phyloP scores from a whole-genome alignment of 2,888 invertebrate genomes.

The Glyphotaelius pellucidus region DNA sequence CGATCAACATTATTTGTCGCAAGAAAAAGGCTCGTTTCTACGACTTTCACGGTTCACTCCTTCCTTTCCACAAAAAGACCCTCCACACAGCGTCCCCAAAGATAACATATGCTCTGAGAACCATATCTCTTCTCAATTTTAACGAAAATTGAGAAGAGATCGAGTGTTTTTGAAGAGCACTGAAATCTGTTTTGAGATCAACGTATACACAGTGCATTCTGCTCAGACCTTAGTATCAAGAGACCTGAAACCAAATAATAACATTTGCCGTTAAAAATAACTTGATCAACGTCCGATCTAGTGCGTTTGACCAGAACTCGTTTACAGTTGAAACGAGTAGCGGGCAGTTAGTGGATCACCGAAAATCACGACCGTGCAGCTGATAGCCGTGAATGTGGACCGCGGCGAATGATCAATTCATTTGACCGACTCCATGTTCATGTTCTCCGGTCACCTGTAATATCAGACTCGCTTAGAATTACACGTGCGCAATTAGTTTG shows the following conservation, averaged over 20 bases:
- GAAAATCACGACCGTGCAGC: conserved; percentile 3
- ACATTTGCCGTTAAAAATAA: background rate
- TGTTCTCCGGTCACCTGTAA: background rate
- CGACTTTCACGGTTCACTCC: too few relatives aligned
- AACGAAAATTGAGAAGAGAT: too few relatives aligned
- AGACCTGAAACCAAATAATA: background rate
- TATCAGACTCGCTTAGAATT: background rate
- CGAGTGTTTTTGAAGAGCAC: too few relatives aligned
- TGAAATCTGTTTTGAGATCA: background rate
- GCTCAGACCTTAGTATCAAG: background rate
- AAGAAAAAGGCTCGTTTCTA: too few relatives aligned
- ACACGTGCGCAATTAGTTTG: background rate
- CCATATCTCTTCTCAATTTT: too few relatives aligned
- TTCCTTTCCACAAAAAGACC: too few relatives aligned
- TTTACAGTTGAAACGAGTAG: background rate
- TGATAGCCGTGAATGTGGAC: conserved; percentile 4
- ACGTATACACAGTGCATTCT: background rate
- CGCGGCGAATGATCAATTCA: background rate
- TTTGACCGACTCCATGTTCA: background rate
- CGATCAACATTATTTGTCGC: too few relatives aligned
- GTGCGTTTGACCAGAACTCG: background rate
- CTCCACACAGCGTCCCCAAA: too few relatives aligned
- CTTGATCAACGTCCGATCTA: background rate
- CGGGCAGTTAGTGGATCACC: background rate
- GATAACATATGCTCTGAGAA: too few relatives aligned